phyloP scores from a whole-genome alignment of 2,113 vertebrate species.

The Dissostichus mawsoni region DNA sequence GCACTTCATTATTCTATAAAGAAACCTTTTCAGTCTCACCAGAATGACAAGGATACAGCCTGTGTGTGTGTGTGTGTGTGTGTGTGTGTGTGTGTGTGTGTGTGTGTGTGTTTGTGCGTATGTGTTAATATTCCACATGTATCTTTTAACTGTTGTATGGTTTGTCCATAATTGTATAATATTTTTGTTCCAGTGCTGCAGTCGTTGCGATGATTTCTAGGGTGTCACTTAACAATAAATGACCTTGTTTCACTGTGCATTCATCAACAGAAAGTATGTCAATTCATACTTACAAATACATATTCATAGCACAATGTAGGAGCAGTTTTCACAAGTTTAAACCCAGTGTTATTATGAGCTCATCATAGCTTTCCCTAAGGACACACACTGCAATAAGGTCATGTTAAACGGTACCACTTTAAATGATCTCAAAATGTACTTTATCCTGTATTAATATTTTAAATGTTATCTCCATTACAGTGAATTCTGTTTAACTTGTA shows the following conservation, averaged over 20 bases:
- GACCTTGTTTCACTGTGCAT: slow-evolving; percentile 34
- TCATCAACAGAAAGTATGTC: not conserved
- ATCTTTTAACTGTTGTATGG: slow-evolving; percentile 17
- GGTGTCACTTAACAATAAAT: slow-evolving; percentile 17
- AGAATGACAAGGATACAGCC: slow-evolving; percentile 16
- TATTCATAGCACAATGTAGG: not conserved
- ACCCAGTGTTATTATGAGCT: slow-evolving; percentile 33
- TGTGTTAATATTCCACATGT: not conserved
- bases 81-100: not conserved
- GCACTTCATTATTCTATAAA: slow-evolving; percentile 38
- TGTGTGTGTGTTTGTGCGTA: not conserved
- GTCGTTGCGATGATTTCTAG: slow-evolving; percentile 54
- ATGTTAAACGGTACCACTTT: slow-evolving; percentile 17
- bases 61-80: slow-evolving; percentile 22
- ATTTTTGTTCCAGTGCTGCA: slow-evolving; percentile 80
- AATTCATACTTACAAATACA: not conserved
- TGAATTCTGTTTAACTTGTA: slow-evolving; percentile 80
- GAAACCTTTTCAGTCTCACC: slow-evolving; percentile 13
- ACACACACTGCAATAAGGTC: slow-evolving; percentile 42
- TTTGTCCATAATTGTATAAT: slow-evolving; percentile 57
- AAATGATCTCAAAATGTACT: slow-evolving; percentile 45
- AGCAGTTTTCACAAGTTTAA: not conserved
- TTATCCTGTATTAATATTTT: slow-evolving; percentile 43
- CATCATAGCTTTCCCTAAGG: not conserved
- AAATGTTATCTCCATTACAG: slow-evolving; percentile 80